Conservation (phyloP, 2,113 vertebrate species). For the Anser cygnoides region DNA sequence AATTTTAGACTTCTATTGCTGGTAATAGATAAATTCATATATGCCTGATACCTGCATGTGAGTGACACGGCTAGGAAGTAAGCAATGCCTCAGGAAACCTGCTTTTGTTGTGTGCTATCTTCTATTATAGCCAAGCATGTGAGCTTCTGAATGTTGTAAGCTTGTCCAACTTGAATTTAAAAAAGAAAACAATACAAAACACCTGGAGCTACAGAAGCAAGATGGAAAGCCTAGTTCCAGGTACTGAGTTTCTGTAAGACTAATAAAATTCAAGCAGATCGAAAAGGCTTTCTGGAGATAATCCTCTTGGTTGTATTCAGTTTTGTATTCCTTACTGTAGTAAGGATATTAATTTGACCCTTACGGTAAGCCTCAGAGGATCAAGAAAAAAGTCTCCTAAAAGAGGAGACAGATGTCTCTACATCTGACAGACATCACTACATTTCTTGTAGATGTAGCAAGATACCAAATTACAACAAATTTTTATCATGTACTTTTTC, state of each 20-base stretch:
- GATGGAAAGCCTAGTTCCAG: not conserved
- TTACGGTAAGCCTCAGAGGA: not conserved
- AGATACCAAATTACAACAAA: not conserved
- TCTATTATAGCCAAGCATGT: fast-evolving
- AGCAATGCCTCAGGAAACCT: not conserved
- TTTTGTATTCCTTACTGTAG: not conserved
- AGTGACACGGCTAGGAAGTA: not conserved
- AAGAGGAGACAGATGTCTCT: not conserved
- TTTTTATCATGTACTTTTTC: not conserved
- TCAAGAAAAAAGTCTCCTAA: not conserved
- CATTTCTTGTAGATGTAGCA: not conserved
- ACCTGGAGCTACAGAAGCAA: not conserved
- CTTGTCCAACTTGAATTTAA: not conserved
- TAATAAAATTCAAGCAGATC: not conserved
- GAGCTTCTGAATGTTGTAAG: not conserved
- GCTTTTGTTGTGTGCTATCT: not conserved
- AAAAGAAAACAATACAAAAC: not conserved
- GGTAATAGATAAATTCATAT: not conserved
- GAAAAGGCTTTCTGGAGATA: not conserved
- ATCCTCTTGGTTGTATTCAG: not conserved
- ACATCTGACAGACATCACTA: not conserved
- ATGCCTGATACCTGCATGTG: not conserved
- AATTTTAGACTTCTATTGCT: not conserved
- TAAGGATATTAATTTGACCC: not conserved
- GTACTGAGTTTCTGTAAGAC: not conserved